These are phyloP conservation scores for Tetheella fluctuosa DNA, from an alignment of 2,888 invertebrate genomes.

Conservation along the genomic window DNA sequence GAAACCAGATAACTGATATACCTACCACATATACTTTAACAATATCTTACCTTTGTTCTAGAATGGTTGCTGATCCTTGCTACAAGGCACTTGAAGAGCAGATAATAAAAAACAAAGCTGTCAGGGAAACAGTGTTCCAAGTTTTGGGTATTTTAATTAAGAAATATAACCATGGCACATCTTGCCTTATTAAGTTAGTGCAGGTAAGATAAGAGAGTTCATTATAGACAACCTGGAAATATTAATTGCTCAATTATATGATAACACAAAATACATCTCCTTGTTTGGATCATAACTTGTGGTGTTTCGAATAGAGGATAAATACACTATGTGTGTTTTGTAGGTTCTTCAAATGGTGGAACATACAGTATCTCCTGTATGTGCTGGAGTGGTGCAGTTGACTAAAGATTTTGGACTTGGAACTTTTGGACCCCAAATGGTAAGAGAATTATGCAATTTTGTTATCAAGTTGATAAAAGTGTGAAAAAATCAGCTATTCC, in stretches of 20 bases:
- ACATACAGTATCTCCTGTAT: conserved; percentile 87
- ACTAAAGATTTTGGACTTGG: conserved; percentile 87
- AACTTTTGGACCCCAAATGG: conserved; percentile 89
- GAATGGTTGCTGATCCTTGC: conserved; percentile 89
- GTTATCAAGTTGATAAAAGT: no score
- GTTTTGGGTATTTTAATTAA: conserved; percentile 92
- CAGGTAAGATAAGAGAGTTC: conserved; percentile 64
- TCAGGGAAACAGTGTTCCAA: conserved; percentile 89
- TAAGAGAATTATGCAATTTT: conserved; percentile 34
- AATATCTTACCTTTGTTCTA: conserved; percentile 53
- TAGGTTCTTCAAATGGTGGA: conserved; percentile 91
- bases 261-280: no score
- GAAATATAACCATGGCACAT: conserved; percentile 92
- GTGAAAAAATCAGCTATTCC: no score
- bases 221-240: neutral
- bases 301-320: no score
- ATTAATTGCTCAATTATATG: no score
- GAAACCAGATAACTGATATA: no score
- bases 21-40: no score
- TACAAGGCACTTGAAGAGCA: conserved; percentile 88
- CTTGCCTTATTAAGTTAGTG: conserved; percentile 89
- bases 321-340: conserved; percentile 34
- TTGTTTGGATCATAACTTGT: no score
- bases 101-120: conserved; percentile 85
- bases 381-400: conserved; percentile 88